Evolutionary conservation across 1,140 invertebrate species (phyloP), one percentile per base, ranked within the genome.

Genomic region (Nephila pilipes): DNA sequence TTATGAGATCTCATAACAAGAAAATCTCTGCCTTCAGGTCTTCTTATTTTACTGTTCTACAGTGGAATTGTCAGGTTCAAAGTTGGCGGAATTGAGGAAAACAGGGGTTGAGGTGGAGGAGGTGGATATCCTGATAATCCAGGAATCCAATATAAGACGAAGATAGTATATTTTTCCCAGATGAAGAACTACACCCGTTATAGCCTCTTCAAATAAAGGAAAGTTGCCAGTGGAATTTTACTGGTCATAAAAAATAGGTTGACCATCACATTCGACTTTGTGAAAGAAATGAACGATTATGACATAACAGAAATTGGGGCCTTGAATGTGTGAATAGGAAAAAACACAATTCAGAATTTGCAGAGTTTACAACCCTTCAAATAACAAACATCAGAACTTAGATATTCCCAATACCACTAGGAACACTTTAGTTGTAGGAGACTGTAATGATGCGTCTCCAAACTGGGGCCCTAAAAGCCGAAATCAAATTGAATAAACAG

Each of bases 301-400:
- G 63, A 69, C 20, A 12, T 69, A 57, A 0, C 63, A 69, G 63
- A 69, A 22, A 69, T 69, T 69, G 63, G 14, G 63, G 63, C 25
- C 8, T 12, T 69, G 22, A 69, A 69, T 57, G 16, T 69, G 12
- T 69, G 63, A 29, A 69, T 69, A n/a, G 63, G 63, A 69, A 22
- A 69, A 69, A n/a, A 69, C 63, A 18, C 1, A n/a, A 69, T 69
- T 69, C 63, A 85, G 4, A 25, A 29, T 85, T 25, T 55, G n/a
- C 55, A 46, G 81, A 46, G n/a, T 85, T 20, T 85, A 85, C 14
- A 58, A 54, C 46, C 81, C 54, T 6, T 54, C 54, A 6, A 85
- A 57, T 29, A 85, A 85, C n/a, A 57, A 85, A 55, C 3, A 85
- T n/a, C n/a, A 57, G 1, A 85, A 85, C 32, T 55, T 85, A 85